Evolutionary conservation across 2,888 invertebrate species (phyloP).

Genomic region (Lasiommata megera): DNA sequence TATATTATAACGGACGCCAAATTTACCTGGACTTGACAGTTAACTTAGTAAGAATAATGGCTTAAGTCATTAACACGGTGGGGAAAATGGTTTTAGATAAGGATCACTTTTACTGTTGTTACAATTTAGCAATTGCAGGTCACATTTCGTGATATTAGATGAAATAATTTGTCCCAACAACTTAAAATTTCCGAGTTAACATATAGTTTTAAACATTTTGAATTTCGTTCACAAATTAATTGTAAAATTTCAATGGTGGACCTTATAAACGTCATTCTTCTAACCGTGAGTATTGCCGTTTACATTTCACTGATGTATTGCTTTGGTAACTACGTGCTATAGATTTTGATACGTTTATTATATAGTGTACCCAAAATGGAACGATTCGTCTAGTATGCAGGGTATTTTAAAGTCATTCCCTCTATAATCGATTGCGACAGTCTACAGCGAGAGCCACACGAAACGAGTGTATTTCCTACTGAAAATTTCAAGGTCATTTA

Average conservation of each 20-base stretch:
- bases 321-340: conserved; percentile 11
- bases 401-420: not conserved
- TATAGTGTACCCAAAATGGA: conserved; percentile 11
- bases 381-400: not conserved
- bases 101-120: not conserved
- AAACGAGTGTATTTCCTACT: too few species aligned
- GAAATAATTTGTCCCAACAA: not conserved
- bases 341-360: conserved; percentile 21
- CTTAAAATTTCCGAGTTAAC: too few species aligned
- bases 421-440: not conserved
- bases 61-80: not conserved
- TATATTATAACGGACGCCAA: not conserved
- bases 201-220: too few species aligned
- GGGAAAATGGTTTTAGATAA: not conserved
- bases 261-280: conserved; percentile 1
- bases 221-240: too few species aligned
- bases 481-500: too few species aligned
- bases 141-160: not conserved
- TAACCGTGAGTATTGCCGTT: not conserved
- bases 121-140: not conserved
- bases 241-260: too few species aligned
- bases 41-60: not conserved
- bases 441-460: too few species aligned
- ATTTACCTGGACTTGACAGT: not conserved
- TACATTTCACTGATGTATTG: conserved; percentile 8